phyloP scores from a whole-genome alignment of 1,140 invertebrate species.

The Megalopta genalis region DNA sequence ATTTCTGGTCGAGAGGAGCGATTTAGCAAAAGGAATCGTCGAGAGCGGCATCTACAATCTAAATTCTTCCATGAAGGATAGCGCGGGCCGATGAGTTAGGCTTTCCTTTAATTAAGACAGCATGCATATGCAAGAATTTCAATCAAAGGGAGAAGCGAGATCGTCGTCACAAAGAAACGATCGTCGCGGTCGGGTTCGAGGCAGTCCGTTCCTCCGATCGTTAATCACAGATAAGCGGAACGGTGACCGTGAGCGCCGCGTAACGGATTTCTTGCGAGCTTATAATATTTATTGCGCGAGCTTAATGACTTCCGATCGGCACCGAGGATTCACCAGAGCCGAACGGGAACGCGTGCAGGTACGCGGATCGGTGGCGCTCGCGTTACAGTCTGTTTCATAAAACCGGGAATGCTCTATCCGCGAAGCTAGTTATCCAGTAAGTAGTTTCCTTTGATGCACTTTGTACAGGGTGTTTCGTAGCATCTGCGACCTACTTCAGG shows the following conservation, averaged over 20 bases:
- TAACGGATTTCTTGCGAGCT: constrained; percentile 23
- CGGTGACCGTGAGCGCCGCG: background rate
- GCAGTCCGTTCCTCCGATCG: background rate
- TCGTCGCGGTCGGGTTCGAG: background rate
- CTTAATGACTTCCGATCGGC: constrained; percentile 25
- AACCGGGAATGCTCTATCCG: no score
- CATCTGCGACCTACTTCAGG: no score
- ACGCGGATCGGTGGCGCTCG: no score
- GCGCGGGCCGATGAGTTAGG: background rate
- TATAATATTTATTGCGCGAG: constrained; percentile 21
- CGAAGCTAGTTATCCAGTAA: no score
- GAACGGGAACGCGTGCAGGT: background rate
- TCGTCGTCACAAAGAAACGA: background rate
- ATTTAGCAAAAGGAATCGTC: background rate
- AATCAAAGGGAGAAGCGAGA: background rate
- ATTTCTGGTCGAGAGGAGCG: no score
- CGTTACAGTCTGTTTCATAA: no score
- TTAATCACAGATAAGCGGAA: constrained; percentile 36
- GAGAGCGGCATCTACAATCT: background rate
- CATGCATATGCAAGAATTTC: constrained; percentile 1
- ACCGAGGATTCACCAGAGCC: constrained; percentile 10
- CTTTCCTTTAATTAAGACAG: constrained; percentile 6
- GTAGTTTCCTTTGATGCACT: no score
- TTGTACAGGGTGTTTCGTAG: no score
- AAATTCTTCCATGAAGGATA: constrained; percentile 6